These are phyloP conservation scores for Todiramphus saurophagus DNA, from an alignment of 2,113 vertebrate genomes.

Conservation along the genomic window DNA sequence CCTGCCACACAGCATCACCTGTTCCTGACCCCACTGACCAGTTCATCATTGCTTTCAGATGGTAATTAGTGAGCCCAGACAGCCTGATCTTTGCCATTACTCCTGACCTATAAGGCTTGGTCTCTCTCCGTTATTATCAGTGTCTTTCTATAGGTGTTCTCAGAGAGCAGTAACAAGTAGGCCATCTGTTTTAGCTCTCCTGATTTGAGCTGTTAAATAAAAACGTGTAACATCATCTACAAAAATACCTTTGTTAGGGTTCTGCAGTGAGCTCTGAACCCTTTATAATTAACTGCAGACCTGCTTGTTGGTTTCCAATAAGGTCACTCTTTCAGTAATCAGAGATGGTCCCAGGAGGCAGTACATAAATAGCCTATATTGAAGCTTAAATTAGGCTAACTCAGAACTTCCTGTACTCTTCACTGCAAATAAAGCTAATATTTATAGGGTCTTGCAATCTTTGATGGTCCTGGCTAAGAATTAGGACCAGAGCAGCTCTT, in stretches of 20 bases:
- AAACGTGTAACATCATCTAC: constrained; percentile 46
- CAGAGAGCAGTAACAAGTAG: not conserved
- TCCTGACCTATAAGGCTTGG: constrained; percentile 17
- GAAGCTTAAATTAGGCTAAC: constrained; percentile 62
- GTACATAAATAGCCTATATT: constrained; percentile 55
- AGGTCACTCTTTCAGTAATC: constrained; percentile 64
- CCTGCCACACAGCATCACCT: constrained; percentile 36
- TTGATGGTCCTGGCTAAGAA: constrained; percentile 25
- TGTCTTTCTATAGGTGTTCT: constrained; percentile 52
- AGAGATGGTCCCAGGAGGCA: constrained; percentile 56
- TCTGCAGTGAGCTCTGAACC: constrained; percentile 24
- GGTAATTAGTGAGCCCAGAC: constrained; percentile 58
- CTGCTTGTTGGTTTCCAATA: constrained; percentile 66
- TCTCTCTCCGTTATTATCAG: constrained; percentile 13
- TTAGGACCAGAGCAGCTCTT: not conserved
- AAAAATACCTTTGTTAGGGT: constrained; percentile 51
- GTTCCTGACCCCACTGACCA: constrained; percentile 52
- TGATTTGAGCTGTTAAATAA: constrained; percentile 50
- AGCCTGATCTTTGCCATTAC: constrained; percentile 51
- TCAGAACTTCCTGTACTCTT: constrained; percentile 54
- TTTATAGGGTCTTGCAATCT: constrained; percentile 46
- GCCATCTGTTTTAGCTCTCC: constrained; percentile 66
- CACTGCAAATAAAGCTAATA: constrained; percentile 52
- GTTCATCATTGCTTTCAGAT: constrained; percentile 63
- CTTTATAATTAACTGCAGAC: constrained; percentile 68